A percentile compares a stretch with the other conserved stretches of the same genome.
phyloP scores from a whole-genome alignment of 2,113 vertebrate genomes.

The Equus przewalskii region DNA sequence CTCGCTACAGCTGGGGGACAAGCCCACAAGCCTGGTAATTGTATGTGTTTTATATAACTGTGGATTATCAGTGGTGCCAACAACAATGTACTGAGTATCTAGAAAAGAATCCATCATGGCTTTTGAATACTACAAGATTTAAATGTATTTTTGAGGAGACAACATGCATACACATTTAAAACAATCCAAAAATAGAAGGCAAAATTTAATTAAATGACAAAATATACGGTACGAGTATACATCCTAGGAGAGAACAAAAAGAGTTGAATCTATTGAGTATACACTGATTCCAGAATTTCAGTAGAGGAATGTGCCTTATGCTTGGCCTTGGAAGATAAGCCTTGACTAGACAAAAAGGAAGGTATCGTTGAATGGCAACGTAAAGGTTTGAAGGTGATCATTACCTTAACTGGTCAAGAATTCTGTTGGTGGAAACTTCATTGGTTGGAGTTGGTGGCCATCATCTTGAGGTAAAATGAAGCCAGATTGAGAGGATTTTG shows the following conservation, averaged over 20 bases:
- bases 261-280: background rate
- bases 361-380: background rate
- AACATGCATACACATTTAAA: background rate
- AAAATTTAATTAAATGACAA: background rate
- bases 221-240: background rate
- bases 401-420: background rate
- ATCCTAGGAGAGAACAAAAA: background rate
- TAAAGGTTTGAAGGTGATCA: background rate
- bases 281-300: background rate
- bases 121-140: conserved; percentile 3
- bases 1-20: background rate
- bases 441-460: background rate
- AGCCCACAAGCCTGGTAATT: background rate
- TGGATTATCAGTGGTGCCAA: background rate
- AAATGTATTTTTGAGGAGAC: background rate
- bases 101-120: background rate
- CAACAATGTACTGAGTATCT: background rate
- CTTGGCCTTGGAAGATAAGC: background rate
- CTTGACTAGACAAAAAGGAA: background rate
- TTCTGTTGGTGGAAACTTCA: background rate
- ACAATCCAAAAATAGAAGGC: background rate
- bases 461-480: background rate
- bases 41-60: background rate
- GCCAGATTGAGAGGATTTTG: background rate
- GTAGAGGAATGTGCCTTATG: background rate